Base-by-base conservation (phyloP, 2,888 invertebrate genomes). In the Timema cristinae region DNA sequence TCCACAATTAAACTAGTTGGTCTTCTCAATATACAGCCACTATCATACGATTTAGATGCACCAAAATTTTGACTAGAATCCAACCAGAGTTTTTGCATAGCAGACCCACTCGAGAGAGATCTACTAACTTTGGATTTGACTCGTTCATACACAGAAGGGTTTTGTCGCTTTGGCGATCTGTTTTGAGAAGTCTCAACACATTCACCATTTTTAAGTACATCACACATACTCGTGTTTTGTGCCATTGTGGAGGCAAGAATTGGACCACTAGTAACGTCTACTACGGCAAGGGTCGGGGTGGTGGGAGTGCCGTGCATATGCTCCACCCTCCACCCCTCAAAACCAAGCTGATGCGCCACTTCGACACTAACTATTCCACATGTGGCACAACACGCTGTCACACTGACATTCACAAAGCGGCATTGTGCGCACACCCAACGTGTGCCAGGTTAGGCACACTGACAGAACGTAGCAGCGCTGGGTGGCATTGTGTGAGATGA, bases 31-130 rank as follows among this genome's bases (percentile, higher is more conserved):
- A 73, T 16, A 56, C 68, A 70, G 13, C 70, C 69, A 16, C 70
- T 72, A 8, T 66, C 68, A 49, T 70, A 66, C 11, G 74, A 72
- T 48, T 72, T 75, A 15, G 73, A 73, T 32, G 72, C 68, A 49
- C 72, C 68, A 32, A 72, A 72, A 49, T 71, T 73, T 32, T 71
- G 71, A 13, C 66, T 68, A 6, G 75, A 68, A 69, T 79, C 77
- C 10, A 77, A 72, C 74, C 76, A 77, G 52, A 78, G 75, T 69
- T 77, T 78, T 67, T 78, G 87, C 15, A 88, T 86, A 0, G 88
- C 88, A 4, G 89, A 88, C 5, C 88, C 89, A 77, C 89, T 89
- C 0, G 89, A 89, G 6, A 89, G 79, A 6, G 89, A 89, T 59
- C 90, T 85, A 75, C 89, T 89, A 52, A 85, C 84, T 79, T 85